Evolutionary conservation across 2,113 vertebrate species (phyloP).

Genomic region (Solenodon paradoxus): DNA sequence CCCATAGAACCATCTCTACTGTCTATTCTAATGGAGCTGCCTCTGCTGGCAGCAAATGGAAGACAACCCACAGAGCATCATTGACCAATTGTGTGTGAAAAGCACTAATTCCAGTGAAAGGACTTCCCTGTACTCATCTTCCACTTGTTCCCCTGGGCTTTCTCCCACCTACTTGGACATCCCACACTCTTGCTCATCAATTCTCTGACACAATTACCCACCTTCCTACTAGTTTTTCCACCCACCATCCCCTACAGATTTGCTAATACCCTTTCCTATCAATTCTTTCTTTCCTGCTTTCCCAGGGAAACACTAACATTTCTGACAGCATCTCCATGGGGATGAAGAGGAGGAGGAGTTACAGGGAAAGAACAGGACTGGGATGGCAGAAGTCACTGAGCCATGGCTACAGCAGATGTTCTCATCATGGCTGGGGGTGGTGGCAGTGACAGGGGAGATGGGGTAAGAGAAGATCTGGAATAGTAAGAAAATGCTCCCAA

Average conservation of each 20-base stretch:
- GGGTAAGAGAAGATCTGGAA: neutral
- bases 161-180: conserved; percentile 51
- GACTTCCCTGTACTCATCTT: neutral
- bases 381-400: conserved; percentile 40
- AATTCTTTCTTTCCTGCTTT: conserved; percentile 30
- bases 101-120: conserved; percentile 44
- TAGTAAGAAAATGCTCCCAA: neutral
- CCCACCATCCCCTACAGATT: conserved; percentile 55
- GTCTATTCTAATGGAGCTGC: neutral
- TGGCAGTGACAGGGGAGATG: neutral
- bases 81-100: conserved; percentile 38
- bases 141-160: neutral
- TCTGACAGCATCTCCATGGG: conserved; percentile 73
- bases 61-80: neutral
- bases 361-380: neutral
- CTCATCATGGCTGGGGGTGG: neutral
- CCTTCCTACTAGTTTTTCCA: conserved; percentile 31
- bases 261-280: conserved; percentile 50
- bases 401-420: conserved; percentile 44
- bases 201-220: conserved; percentile 43
- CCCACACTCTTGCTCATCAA: conserved; percentile 46
- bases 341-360: conserved; percentile 59
- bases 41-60: neutral
- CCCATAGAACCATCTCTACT: neutral
- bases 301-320: conserved; percentile 46